Percentiles rank a stretch among this genome's conserved stretches.
phyloP scores from a whole-genome alignment of 1,140 invertebrate genomes.

The Drosophila ambigua region DNA sequence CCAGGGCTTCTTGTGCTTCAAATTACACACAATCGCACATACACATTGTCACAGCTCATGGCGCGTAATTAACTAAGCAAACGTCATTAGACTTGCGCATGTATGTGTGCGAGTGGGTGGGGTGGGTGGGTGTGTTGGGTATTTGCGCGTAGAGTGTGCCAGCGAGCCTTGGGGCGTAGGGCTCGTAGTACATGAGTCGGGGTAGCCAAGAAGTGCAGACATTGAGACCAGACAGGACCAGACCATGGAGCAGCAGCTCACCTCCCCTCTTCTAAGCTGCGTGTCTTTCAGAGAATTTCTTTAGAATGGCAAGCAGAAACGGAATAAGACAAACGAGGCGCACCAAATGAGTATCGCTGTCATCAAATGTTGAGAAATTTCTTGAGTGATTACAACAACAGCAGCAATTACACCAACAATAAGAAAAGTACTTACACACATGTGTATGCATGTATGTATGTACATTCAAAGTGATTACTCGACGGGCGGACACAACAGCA shows the following conservation, averaged over 20 bases:
- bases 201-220: conserved; percentile 22
- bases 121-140: conserved; percentile 2
- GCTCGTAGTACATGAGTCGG: conserved; percentile 3
- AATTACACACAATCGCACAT: conserved; percentile 9
- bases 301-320: conserved; percentile 19
- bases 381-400: conserved; percentile 80
- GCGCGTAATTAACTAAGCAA: conserved; percentile 83
- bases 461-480: conserved; percentile 72
- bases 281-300: conserved; percentile 29
- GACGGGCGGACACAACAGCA: conserved; percentile 42
- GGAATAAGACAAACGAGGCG: conserved; percentile 48
- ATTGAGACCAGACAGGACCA: too few relatives aligned
- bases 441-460: too few relatives aligned
- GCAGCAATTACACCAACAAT: conserved; percentile 30
- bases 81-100: conserved; percentile 78
- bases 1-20: conserved; percentile 49
- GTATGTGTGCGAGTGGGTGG: conserved; percentile 19
- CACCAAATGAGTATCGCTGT: conserved; percentile 78
- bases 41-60: conserved; percentile 80
- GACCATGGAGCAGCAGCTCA: too few relatives aligned
- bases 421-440: conserved; percentile 13
- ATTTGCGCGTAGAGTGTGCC: not conserved
- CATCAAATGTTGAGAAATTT: conserved; percentile 81
- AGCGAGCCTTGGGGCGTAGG: conserved; percentile 35
- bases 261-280: not conserved